Base-by-base conservation (phyloP, 2,888 invertebrate species). In the Alloscopus bannaensis region DNA sequence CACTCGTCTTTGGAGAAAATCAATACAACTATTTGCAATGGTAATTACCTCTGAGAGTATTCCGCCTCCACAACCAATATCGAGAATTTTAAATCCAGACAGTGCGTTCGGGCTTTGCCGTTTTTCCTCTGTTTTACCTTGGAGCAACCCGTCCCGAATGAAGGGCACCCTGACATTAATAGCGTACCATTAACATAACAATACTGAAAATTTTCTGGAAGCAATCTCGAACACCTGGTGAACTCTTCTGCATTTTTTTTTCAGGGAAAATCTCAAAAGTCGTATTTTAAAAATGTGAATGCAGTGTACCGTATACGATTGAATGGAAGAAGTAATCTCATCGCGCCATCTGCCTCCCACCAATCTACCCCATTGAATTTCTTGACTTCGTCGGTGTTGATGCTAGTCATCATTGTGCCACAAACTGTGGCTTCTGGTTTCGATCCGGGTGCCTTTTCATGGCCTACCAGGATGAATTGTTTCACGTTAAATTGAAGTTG, bases 1-100 rank as follows among this genome's bases (percentile, higher is more conserved):
- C n/a, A 50, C n/a, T 55, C 18, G 8, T 11, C 8, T 57, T 26
- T 4, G 13, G 42, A 11, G 36, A 18, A n/a, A 36, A 31, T 60
- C 11, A 60, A 4, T 52, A 4, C 26, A 20, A n/a, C n/a, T n/a
- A n/a, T n/a, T n/a, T n/a, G n/a, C n/a, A n/a, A n/a, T n/a, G n/a
- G n/a, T 20, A 57, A 8, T 57, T 57, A 83, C 84, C 40, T 84
- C 84, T 1, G 75, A 66, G 16, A 85, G 42, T 31, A 85, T 81
- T 50, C 85, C 85, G 24, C 85, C 85, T 4, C 85, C 85, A 66
- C 84, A 84, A 1, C 85, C 85, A n/a, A 85, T 62, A 45, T 85
- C 85, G 16, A 85, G 28, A 6, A 85, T 60, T 11, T 42, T 47
- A n/a, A 83, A 52, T 31, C 81, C 83, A 55, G 72, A 64, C 20